phyloP scores from a whole-genome alignment of 2,797 vertebrate species.

The Oryzias dopingdopingensis region DNA sequence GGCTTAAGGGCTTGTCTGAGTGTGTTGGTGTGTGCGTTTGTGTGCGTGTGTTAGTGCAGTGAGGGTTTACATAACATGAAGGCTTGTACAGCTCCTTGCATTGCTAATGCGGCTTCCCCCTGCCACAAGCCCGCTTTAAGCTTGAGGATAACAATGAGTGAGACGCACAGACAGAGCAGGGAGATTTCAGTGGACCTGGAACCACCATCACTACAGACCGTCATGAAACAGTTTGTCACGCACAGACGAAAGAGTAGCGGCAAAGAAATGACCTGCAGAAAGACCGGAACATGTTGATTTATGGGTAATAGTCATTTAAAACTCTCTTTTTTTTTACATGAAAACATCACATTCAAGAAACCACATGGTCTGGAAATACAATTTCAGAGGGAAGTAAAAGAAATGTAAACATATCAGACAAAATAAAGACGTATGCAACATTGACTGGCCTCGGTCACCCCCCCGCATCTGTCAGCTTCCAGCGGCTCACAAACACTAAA shows the following conservation, averaged over 20 bases:
- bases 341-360: too few species aligned
- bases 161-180: constrained; percentile 16
- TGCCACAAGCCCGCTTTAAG: constrained; percentile 63
- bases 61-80: constrained; percentile 68
- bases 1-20: constrained; percentile 74
- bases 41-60: constrained; percentile 21
- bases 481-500: too few species aligned
- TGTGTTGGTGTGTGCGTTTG: constrained; percentile 31
- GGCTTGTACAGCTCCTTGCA: constrained; percentile 65
- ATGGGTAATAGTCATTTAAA: too few species aligned
- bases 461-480: too few species aligned
- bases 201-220: constrained; percentile 19
- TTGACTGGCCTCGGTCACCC: too few species aligned
- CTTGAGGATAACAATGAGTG: constrained; percentile 64
- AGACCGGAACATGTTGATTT: too few species aligned
- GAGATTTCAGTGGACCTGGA: constrained; percentile 22
- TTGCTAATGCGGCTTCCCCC: constrained; percentile 72
- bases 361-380: too few species aligned
- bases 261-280: too few species aligned
- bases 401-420: too few species aligned
- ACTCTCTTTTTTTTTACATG: too few species aligned
- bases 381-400: too few species aligned
- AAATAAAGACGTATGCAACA: too few species aligned
- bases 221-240: constrained; percentile 2
- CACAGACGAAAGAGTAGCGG: constrained; percentile 3